Evolutionary conservation across 2,113 vertebrate species (phyloP), one percentile per base, ranked within the genome.

Genomic region (Scolopax mira): DNA sequence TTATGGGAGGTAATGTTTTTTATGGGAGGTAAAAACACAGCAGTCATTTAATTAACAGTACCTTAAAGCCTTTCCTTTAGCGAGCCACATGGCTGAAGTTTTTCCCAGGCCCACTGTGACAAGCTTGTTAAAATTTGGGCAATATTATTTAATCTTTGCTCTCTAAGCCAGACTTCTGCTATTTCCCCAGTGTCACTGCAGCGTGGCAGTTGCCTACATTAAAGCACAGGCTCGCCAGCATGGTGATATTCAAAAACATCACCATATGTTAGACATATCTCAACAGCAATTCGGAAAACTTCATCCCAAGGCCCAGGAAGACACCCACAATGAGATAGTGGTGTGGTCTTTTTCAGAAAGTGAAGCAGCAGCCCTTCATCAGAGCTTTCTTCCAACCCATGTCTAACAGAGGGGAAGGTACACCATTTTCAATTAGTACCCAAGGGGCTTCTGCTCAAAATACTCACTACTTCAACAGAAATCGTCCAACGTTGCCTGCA

Each of bases 41-140:
- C 79, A 90, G 70, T 62, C 62, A n/a, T 65, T 92, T 85, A 84
- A 95, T 90, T 96, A 93, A 82, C 69, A 83, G 54, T 91, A 77
- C 69, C 92, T 90, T 62, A 57, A 92, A 84, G 83, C 31, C 66
- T 73, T 44, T 73, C 51, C 54, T 79, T 78, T 64, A 72, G 73
- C 85, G 55, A 90, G 16, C 62, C 70, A 74, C 88, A 79, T 17
- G 70, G 61, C 48, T 69, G 72, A 65, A 79, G 22, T 46, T 92
- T 92, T 85, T 94, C 86, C 65, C 77, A 79, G 65, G 54, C 57
- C 83, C n/a, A 37, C 62, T 39, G 65, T 42, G 92, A 94, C 81
- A 91, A 75, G 66, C 80, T 90, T 66, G 66, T 87, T 93, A 90
- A 85, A 92, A 80, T 69, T 37, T 69, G 93, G 52, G 58, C 61